Base-by-base conservation (phyloP, 1,140 invertebrate species). In the Lepidostoma basale region DNA sequence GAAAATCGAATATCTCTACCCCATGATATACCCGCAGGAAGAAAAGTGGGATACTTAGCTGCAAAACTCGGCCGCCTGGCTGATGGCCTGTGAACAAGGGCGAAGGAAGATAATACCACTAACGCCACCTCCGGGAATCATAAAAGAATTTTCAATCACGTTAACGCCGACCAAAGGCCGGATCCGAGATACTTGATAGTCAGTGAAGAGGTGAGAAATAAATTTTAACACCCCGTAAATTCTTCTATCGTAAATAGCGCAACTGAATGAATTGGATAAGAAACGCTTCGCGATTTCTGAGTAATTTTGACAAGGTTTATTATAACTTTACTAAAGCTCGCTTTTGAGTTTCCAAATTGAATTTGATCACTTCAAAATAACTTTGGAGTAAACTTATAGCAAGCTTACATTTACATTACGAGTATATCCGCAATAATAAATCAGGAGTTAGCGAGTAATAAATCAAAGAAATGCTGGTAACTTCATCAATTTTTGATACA, bases 61-160 rank as follows among this genome's bases (percentile, higher is more conserved):
- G 44, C 16, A 12, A 47, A 12, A 47, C 44, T 18, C 3, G 10
- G 14, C 3, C 44, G n/a, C 14, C 33, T 16, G 25, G 25, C 28
- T 33, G 28, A 26, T 33, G 12, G 54, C 18, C 33, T 36, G 26
- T 40, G 22, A 62, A 33, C 18, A 59, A 40, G 58, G 52, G 28
- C 52, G 30, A 33, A 33, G 49, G 52, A 8, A 36, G 30, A 56
- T 56, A 56, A 56, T 56, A 33, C 56, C 64, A 44, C 59, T 71
- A 71, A 71, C 67, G 64, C 52, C 52, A 16, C 65, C 67, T 59
- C 23, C 18, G 69, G 42, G 64, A 58, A 36, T 60, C 69, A 60
- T 67, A 71, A 71, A 71, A 64, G 69, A 67, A 67, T 71, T 71
- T 71, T 67, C 69, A 67, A 71, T 71, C 67, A 63, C 60, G 49